Evolutionary conservation across 92 coral and sea anemone genomes (phyloP), one percentile per base, ranked within the genome.

Genomic region (Plumapathes pennacea): DNA sequence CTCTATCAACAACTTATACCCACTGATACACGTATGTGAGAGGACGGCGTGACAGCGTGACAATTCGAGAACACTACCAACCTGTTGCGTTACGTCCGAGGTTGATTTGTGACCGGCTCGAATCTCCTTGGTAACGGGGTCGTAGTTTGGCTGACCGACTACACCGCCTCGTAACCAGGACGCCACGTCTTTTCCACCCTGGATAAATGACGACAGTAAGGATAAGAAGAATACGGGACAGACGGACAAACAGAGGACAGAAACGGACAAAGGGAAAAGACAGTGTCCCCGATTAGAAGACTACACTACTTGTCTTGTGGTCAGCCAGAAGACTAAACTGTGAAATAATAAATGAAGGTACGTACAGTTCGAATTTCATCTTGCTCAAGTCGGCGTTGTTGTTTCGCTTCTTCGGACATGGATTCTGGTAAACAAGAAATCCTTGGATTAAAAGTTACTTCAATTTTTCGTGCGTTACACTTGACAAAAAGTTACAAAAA

Each of bases 21-120:
- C n/a, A n/a, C n/a, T n/a, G n/a, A n/a, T n/a, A n/a, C n/a, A n/a
- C n/a, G n/a, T n/a, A n/a, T n/a, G n/a, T n/a, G n/a, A n/a, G n/a
- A n/a, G n/a, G n/a, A n/a, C n/a, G n/a, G n/a, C n/a, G n/a, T n/a
- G n/a, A n/a, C n/a, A n/a, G n/a, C n/a, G n/a, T n/a, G n/a, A n/a
- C n/a, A n/a, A n/a, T n/a, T n/a, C n/a, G n/a, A n/a, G n/a, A n/a
- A n/a, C n/a, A n/a, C n/a, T n/a, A 29, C 30, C 14, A 45, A 77
- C 96, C 96, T 84, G 86, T 41, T 57, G 82, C 22, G 98, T 92
- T 59, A 92, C 83, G 62, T 92, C 98, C 12, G 98, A 92, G 21
- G 95, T 89, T 36, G 68, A 74, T 52, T 85, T 92, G 26, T 84
- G 95, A 57, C 78, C 51, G 2, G 82, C 94, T 17, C 67, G 39